phyloP scores from a whole-genome alignment of 1,140 invertebrate genomes.

The Melipona quadrifasciata region DNA sequence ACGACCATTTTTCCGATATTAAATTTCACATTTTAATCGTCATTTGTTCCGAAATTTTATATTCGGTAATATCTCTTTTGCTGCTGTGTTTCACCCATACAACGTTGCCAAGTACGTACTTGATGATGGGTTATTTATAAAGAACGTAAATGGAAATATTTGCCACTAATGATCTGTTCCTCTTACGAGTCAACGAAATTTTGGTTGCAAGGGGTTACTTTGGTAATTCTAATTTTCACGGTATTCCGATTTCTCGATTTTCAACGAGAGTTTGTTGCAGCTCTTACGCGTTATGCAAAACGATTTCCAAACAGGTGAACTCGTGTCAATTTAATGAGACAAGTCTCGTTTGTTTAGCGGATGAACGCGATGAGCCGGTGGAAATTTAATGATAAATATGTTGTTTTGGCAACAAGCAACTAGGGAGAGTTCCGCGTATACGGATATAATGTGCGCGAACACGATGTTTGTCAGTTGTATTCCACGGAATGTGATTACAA shows the following conservation, averaged over 20 bases:
- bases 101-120: too few relatives aligned
- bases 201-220: neutral
- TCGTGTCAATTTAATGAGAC: neutral
- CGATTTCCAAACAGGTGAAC: neutral
- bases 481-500: neutral
- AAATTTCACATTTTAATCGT: too few relatives aligned
- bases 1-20: too few relatives aligned
- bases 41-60: too few relatives aligned
- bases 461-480: neutral
- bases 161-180: too few relatives aligned
- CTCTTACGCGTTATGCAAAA: neutral
- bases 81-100: too few relatives aligned
- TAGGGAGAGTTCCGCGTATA: neutral
- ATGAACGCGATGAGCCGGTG: neutral
- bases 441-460: neutral
- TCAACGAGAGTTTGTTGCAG: neutral
- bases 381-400: neutral
- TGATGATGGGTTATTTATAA: too few relatives aligned
- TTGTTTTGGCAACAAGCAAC: neutral
- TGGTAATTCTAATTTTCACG: neutral
- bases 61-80: too few relatives aligned
- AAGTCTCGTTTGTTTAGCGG: neutral
- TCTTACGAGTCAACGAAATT: too few relatives aligned
- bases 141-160: too few relatives aligned
- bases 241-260: neutral